A percentile compares a stretch with the other conserved stretches of the same genome.
Conservation (phyloP, 1,140 invertebrate genomes). For the Aphidius gifuensis region DNA sequence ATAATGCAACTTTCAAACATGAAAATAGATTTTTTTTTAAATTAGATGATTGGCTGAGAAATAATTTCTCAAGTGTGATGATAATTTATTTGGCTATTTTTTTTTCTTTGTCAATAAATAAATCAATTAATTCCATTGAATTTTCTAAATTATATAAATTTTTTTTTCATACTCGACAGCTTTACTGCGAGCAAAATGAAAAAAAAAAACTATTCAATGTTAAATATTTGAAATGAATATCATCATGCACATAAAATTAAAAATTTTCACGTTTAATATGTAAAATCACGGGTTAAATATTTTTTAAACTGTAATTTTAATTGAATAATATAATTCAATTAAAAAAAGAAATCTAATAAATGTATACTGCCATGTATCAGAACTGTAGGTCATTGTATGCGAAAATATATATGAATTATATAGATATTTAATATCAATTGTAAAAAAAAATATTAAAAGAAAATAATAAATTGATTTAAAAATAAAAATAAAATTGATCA, state of each 20-base stretch:
- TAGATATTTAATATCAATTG: too few species aligned
- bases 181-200: neutral
- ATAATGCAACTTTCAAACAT: neutral
- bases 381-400: conserved; percentile 49
- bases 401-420: too few species aligned
- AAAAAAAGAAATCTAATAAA: conserved; percentile 55
- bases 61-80: neutral
- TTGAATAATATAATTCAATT: conserved; percentile 50
- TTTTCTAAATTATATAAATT: too few species aligned
- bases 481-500: conserved; percentile 5
- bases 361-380: conserved; percentile 55
- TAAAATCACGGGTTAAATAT: conserved; percentile 39
- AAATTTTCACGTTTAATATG: conserved; percentile 38
- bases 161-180: too few species aligned
- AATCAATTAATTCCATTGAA: too few species aligned
- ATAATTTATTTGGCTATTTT: neutral
- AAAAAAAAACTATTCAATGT: neutral
- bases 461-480: conserved; percentile 4
- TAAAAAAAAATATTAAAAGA: too few species aligned
- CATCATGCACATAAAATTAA: conserved; percentile 41
- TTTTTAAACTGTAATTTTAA: conserved; percentile 26
- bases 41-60: neutral
- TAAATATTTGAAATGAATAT: neutral
- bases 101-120: neutral
- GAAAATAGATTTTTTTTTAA: neutral